phyloP scores from a whole-genome alignment of 92 coral and sea anemone genomes.

The Porites cylindrica region DNA sequence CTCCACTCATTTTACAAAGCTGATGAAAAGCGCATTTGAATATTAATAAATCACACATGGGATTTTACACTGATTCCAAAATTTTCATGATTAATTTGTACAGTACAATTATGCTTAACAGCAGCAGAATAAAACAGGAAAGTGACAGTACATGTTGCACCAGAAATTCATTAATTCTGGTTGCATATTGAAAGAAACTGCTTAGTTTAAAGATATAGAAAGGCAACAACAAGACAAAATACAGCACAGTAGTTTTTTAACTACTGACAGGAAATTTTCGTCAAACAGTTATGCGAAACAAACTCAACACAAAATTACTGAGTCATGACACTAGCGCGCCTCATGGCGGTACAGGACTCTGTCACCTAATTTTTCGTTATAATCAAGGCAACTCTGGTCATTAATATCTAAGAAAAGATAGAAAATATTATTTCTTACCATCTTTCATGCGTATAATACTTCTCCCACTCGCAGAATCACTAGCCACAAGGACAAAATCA shows the following conservation, averaged over 20 bases:
- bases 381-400: not conserved
- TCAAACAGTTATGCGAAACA: not conserved
- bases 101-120: too few relatives aligned
- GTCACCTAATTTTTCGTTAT: not conserved
- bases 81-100: too few relatives aligned
- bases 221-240: not conserved
- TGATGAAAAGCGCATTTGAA: too few relatives aligned
- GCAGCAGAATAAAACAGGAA: too few relatives aligned
- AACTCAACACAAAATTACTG: conserved; percentile 46
- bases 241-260: too few relatives aligned
- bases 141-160: too few relatives aligned
- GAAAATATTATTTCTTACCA: conserved; percentile 58
- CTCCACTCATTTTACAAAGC: too few relatives aligned
- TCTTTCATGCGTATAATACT: conserved; percentile 98
- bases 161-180: too few relatives aligned
- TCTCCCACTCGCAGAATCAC: conserved; percentile 94
- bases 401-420: not conserved
- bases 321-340: conserved; percentile 42
- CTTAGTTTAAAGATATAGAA: not conserved
- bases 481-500: conserved; percentile 92
- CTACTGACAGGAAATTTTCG: not conserved
- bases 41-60: too few relatives aligned
- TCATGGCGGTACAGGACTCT: not conserved
- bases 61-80: too few relatives aligned
- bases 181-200: too few relatives aligned